Conservation (phyloP, 2,888 invertebrate genomes). For the Limnephilus marmoratus region DNA sequence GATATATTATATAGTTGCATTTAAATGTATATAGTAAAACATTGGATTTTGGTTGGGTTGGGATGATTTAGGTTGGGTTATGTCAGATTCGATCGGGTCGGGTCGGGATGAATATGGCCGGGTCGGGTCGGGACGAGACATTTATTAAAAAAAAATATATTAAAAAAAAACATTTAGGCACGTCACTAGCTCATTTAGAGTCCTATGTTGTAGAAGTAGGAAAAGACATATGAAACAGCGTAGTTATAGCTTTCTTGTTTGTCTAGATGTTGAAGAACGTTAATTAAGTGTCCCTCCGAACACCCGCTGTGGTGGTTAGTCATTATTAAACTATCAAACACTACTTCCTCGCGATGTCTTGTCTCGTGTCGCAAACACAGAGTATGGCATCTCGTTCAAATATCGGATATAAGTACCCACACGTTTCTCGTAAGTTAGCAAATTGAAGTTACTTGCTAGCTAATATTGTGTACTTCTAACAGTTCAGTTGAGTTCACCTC, state of each 20-base stretch:
- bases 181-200: not conserved
- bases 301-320: not conserved
- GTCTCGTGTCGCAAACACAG: not conserved
- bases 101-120: too few species aligned
- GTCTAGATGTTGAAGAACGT: not conserved
- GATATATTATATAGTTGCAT: too few species aligned
- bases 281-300: not conserved
- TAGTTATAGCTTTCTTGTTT: not conserved
- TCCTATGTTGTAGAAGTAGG: not conserved
- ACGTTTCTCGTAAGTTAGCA: not conserved
- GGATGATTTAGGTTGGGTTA: too few species aligned
- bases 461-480: not conserved
- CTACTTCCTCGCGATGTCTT: not conserved
- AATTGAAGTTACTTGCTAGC: not conserved
- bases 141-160: too few species aligned
- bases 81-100: too few species aligned
- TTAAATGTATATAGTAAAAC: too few species aligned
- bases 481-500: not conserved
- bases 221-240: not conserved
- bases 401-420: not conserved
- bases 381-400: not conserved
- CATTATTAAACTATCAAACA: not conserved
- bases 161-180: too few species aligned
- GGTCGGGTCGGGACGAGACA: too few species aligned
- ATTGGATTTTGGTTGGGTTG: too few species aligned